A percentile compares a stretch with the other conserved stretches of the same genome.
These are phyloP conservation scores for Malacosoma neustria DNA, from an alignment of 2,888 invertebrate genomes.

Conservation along the genomic window DNA sequence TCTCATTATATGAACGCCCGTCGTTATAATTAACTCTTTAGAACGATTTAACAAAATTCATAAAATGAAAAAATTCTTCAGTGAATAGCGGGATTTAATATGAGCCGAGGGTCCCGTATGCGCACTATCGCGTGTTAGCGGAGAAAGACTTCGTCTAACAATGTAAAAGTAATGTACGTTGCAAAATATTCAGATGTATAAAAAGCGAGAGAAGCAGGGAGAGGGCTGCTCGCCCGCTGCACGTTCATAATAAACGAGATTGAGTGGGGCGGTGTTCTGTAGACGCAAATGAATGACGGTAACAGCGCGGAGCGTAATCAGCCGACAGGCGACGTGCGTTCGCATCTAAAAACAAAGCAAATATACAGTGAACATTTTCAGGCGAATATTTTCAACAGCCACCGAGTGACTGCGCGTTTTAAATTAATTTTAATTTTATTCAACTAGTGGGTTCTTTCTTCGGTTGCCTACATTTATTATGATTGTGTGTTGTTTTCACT, in stretches of 20 bases:
- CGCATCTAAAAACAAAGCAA: conserved; percentile 53
- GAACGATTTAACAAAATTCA: too few species aligned
- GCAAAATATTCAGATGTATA: conserved; percentile 56
- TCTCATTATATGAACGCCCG: too few species aligned
- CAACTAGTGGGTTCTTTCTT: too few species aligned
- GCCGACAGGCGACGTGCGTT: conserved; percentile 53
- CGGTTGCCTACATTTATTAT: too few species aligned
- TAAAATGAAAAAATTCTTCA: too few species aligned
- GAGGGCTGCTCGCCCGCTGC: conserved; percentile 35
- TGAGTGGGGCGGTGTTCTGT: conserved; percentile 56
- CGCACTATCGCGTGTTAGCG: conserved; percentile 24
- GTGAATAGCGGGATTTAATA: too few species aligned
- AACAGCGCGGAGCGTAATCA: conserved; percentile 58
- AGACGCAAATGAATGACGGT: conserved; percentile 66
- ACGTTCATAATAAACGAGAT: conserved; percentile 69
- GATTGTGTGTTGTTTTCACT: too few species aligned
- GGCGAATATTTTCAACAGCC: conserved; percentile 22
- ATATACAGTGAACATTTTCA: conserved; percentile 36
- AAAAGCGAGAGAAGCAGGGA: conserved; percentile 47
- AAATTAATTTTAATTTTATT: conserved; percentile 12
- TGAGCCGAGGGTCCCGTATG: conserved; percentile 19
- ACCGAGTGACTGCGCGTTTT: conserved; percentile 18
- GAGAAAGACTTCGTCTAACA: conserved; percentile 35
- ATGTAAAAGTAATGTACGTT: conserved; percentile 46
- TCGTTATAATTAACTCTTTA: too few species aligned